Percentiles rank a stretch among this genome's conserved stretches.
These are phyloP conservation scores for Gulo gulo DNA, from an alignment of 2,113 vertebrate genomes.

Conservation along the genomic window DNA sequence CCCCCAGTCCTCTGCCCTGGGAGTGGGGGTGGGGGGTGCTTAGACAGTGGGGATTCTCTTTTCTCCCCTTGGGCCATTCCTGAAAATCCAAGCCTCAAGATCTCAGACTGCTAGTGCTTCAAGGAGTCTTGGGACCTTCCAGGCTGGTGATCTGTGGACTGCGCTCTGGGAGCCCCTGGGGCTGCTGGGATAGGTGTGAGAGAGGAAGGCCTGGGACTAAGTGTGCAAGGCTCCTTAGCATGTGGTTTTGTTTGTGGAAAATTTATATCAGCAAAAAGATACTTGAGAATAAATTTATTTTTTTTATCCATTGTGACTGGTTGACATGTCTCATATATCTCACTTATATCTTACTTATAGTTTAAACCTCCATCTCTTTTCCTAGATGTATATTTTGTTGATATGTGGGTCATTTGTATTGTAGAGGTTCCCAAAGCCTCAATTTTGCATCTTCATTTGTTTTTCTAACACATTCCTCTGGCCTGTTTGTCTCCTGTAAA, in stretches of 20 bases:
- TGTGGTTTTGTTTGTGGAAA: background rate
- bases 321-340: background rate
- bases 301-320: background rate
- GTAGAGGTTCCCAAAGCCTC: background rate
- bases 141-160: background rate
- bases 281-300: background rate
- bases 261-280: background rate
- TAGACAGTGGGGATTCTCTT: background rate
- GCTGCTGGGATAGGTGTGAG: background rate
- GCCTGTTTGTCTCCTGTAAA: background rate
- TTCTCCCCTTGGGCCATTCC: background rate
- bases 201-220: rapidly evolving
- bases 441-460: background rate
- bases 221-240: background rate
- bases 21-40: background rate
- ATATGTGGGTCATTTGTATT: background rate
- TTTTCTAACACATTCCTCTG: background rate
- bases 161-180: background rate
- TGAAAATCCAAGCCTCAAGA: background rate
- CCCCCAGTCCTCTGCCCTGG: no score
- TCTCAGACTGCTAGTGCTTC: no score
- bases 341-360: background rate
- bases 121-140: no score
- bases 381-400: background rate
- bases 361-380: background rate